Conservation (phyloP, 2,888 invertebrate genomes). For the Gastrophysa polygoni region DNA sequence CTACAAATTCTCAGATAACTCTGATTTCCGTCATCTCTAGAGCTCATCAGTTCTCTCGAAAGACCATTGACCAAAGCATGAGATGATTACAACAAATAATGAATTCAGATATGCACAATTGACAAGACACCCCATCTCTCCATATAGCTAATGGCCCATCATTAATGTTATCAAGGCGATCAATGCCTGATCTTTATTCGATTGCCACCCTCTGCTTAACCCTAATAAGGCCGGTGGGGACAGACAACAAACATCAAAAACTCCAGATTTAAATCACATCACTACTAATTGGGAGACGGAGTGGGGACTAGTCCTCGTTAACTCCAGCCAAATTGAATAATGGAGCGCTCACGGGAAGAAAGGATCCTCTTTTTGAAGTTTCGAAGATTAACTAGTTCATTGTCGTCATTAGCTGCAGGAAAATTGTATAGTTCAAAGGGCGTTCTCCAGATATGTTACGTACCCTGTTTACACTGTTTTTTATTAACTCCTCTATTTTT, state of each 20-base stretch:
- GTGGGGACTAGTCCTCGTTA: conserved; percentile 27
- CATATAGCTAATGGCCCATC: conserved; percentile 47
- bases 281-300: conserved; percentile 42
- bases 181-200: conserved; percentile 37
- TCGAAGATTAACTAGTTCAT: background rate
- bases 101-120: conserved; percentile 8
- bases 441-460: too few relatives aligned
- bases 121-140: conserved; percentile 34
- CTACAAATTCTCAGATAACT: too few relatives aligned
- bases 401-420: too few relatives aligned
- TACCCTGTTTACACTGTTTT: too few relatives aligned
- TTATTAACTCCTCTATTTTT: too few relatives aligned
- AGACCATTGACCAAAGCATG: background rate
- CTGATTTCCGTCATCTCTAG: too few relatives aligned
- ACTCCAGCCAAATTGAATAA: conserved; percentile 31
- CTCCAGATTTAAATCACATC: conserved; percentile 44
- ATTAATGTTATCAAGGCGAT: conserved; percentile 47
- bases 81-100: background rate
- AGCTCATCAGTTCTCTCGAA: too few relatives aligned
- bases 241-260: conserved; percentile 42
- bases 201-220: conserved; percentile 48
- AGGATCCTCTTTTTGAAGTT: conserved; percentile 14
- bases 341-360: conserved; percentile 15
- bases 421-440: too few relatives aligned
- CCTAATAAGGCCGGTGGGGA: conserved; percentile 38